phyloP scores from a whole-genome alignment of 2,888 invertebrate species.

The Limnephilus lunatus region DNA sequence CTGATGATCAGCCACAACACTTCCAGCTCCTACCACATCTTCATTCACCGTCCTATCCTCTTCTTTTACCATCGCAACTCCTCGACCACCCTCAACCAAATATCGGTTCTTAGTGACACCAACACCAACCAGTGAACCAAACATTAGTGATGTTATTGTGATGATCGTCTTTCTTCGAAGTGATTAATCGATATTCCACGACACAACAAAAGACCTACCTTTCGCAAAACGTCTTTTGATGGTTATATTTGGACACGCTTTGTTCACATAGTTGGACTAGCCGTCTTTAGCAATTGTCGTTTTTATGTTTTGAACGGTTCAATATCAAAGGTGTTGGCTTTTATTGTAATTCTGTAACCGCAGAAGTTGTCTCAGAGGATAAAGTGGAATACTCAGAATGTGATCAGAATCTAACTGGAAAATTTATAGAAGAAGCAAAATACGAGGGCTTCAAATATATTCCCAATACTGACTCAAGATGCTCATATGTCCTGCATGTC shows the following conservation, averaged over 20 bases:
- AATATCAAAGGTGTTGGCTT: neutral
- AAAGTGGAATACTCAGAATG: neutral
- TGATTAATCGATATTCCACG: conserved; percentile 18
- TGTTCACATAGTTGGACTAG: neutral
- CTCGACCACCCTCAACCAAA: neutral
- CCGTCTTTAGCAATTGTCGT: neutral
- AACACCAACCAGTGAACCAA: neutral
- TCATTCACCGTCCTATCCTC: neutral
- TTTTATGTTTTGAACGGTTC: neutral
- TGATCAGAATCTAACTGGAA: neutral
- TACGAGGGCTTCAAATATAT: neutral
- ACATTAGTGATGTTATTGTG: neutral
- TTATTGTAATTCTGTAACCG: neutral
- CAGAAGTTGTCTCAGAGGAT: neutral
- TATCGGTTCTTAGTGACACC: neutral
- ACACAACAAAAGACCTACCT: neutral
- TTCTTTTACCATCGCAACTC: neutral
- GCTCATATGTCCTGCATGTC: conserved; percentile 56
- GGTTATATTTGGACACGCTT: neutral
- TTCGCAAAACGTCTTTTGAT: neutral
- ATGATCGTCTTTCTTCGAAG: conserved; percentile 21
- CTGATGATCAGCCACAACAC: conserved; percentile 25
- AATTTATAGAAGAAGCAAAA: neutral
- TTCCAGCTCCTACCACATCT: neutral
- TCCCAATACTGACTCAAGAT: conserved; percentile 37